Base-by-base conservation (phyloP, 2,888 invertebrate genomes). In the Synanthedon myopaeformis region DNA sequence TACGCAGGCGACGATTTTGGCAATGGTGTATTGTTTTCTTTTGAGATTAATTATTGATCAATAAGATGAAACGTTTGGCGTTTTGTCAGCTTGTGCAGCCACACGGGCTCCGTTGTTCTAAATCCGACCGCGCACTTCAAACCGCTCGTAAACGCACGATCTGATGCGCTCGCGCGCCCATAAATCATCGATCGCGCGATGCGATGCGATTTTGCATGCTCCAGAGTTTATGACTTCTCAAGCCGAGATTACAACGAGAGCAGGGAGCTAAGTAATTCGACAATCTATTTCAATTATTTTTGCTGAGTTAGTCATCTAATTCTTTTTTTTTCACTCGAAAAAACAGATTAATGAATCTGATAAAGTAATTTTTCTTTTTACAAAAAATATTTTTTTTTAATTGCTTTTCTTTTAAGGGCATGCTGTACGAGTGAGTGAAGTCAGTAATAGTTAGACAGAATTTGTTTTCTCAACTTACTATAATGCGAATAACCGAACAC, bases 141-240 rank as follows among this genome's bases (percentile, higher is more conserved):
- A 61, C 59, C 55, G 59, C 54, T 75, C 77, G 76, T 81, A 79
- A 81, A 81, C 70, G 67, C 62, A 63, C 74, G 72, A 79, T 79
- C 78, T 70, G 76, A 78, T 72, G 69, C 74, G 76, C 69, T 67
- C 69, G 69, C 71, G 68, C 67, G 58, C 59, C 58, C 74, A 71
- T 81, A 82, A 82, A 80, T 81, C 81, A 81, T 70, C 69, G 70
- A 79, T 75, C 75, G 70, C 67, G 74, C 76, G 79, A 80, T 75
- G 70, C 72, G 70, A 67, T 72, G 74, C 79, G 71, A 78, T 82
- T 77, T 65, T 68, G 58, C 70, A 72, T 68, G 72, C 70, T 67
- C 64, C 55, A 51, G 67, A 62, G 57, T 79, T 79, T 76, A 79
- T 71, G 68, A 68, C 61, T 69, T 65, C 70, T 73, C 70, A 14